A percentile compares a stretch with the other conserved stretches of the same genome.
phyloP scores from a whole-genome alignment of 2,113 vertebrate genomes.

The Eublepharis macularius region DNA sequence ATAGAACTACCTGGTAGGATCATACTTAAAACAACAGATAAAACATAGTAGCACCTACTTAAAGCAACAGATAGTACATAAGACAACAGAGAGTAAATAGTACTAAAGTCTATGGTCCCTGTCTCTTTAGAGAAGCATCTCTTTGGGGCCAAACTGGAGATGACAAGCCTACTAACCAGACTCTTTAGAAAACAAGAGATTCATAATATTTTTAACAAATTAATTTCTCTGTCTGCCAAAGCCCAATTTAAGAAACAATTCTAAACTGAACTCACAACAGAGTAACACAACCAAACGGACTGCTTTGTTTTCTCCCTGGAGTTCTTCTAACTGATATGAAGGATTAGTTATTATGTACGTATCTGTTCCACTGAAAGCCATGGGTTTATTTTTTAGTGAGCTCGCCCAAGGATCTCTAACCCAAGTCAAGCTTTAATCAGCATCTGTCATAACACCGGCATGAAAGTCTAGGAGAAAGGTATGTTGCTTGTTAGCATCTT shows the following conservation, averaged over 20 bases:
- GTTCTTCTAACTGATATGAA: background rate
- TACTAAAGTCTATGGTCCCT: too few relatives aligned
- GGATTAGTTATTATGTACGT: background rate
- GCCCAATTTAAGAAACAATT: background rate
- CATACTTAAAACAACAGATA: too few relatives aligned
- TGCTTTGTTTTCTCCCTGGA: background rate
- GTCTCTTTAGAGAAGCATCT: too few relatives aligned
- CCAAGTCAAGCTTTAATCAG: background rate
- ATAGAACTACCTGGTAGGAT: too few relatives aligned
- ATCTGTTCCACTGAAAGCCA: slow-evolving; percentile 1
- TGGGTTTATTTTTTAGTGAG: slow-evolving; percentile 1
- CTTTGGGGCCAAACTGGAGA: too few relatives aligned
- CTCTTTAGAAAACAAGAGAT: background rate
- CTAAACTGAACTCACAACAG: background rate
- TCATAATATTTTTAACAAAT: background rate
- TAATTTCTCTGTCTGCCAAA: background rate
- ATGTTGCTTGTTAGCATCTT: background rate
- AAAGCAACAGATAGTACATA: too few relatives aligned
- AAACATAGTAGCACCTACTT: too few relatives aligned
- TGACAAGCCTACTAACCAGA: background rate
- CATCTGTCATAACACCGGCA: background rate
- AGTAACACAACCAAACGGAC: background rate
- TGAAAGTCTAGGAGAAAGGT: background rate
- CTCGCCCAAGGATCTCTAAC: background rate
- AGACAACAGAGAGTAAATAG: too few relatives aligned